Conservation (phyloP, 2,888 invertebrate species). For the Lingula anatina region DNA sequence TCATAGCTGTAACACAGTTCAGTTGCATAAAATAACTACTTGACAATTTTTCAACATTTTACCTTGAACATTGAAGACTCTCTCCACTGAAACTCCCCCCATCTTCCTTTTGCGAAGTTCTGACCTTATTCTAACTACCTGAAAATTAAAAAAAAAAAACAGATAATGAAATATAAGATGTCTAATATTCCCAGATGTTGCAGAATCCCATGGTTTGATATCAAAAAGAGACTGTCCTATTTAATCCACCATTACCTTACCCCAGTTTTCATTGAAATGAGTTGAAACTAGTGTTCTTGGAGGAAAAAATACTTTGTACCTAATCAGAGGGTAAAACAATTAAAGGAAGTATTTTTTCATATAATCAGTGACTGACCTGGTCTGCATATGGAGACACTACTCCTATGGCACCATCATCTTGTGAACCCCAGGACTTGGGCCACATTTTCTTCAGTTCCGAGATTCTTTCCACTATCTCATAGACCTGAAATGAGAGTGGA, state of each 20-base stretch:
- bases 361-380: slow-evolving; percentile 58
- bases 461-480: slow-evolving; percentile 73
- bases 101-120: slow-evolving; percentile 70
- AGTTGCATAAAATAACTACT: too few species aligned
- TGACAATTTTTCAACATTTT: slow-evolving; percentile 7
- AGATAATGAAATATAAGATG: slow-evolving; percentile 1
- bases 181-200: too few species aligned
- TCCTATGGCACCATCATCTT: slow-evolving; percentile 70
- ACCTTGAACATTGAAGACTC: slow-evolving; percentile 80
- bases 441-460: slow-evolving; percentile 67
- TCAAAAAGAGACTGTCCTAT: too few species aligned
- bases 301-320: too few species aligned
- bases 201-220: too few species aligned
- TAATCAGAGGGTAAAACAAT: too few species aligned
- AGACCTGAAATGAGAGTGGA: slow-evolving; percentile 54
- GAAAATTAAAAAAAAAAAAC: slow-evolving; percentile 27
- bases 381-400: slow-evolving; percentile 82
- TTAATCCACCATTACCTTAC: too few species aligned
- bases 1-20: too few species aligned
- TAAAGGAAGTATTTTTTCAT: too few species aligned
- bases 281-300: too few species aligned
- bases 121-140: slow-evolving; percentile 66
- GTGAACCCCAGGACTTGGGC: slow-evolving; percentile 69
- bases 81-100: slow-evolving; percentile 72
- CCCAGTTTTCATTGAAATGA: too few species aligned